Conservation (phyloP, 1,140 invertebrate genomes). For the Phthorimaea operculella region DNA sequence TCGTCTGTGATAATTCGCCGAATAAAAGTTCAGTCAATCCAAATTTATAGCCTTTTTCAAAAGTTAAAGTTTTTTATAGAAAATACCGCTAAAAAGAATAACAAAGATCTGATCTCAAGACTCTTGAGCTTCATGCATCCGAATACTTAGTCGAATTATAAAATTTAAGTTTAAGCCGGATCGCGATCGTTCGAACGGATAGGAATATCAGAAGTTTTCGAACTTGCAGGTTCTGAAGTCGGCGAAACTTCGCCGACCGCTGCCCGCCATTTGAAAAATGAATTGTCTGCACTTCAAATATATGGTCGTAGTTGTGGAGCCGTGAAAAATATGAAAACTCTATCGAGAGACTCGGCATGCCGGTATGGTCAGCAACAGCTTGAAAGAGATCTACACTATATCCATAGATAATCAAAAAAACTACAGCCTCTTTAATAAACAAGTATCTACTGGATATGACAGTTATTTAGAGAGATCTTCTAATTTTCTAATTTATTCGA, state of each 20-base stretch:
- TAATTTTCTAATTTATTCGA: no score
- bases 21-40: background rate
- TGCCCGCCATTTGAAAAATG: conserved; percentile 57
- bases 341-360: background rate
- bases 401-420: no score
- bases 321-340: conserved; percentile 14
- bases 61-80: background rate
- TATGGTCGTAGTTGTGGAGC: conserved; percentile 43
- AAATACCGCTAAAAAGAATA: background rate
- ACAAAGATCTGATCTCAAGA: background rate
- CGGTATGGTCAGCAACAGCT: no score
- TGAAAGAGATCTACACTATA: no score
- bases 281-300: conserved; percentile 61
- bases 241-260: conserved; percentile 30
- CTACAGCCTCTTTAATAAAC: no score
- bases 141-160: conserved; percentile 38
- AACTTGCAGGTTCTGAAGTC: conserved; percentile 29
- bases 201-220: conserved; percentile 52
- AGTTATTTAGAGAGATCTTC: no score
- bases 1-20: background rate
- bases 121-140: conserved; percentile 1
- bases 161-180: conserved; percentile 35
- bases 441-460: no score
- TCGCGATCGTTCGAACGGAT: conserved; percentile 41
- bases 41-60: background rate